These are phyloP conservation scores for Prionailurus viverrinus DNA, from an alignment of 2,113 vertebrate species.

Conservation along the genomic window DNA sequence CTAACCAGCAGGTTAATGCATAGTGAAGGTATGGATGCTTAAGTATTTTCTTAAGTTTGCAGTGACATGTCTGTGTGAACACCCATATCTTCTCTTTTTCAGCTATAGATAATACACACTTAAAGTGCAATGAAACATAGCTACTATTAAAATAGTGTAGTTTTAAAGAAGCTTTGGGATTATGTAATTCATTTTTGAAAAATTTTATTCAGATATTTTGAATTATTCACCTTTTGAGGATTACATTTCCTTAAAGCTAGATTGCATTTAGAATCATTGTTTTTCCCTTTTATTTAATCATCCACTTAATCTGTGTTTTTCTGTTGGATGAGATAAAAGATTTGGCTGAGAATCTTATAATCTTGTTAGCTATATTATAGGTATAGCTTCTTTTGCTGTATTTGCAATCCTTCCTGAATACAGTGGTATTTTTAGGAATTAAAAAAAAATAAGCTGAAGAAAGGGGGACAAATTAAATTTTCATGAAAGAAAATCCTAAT, in stretches of 20 bases:
- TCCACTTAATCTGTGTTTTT: conserved; percentile 48
- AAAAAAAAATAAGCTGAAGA: conserved; percentile 76
- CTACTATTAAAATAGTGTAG: background rate
- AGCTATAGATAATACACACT: conserved; percentile 43
- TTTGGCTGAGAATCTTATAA: background rate
- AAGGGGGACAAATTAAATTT: conserved; percentile 89
- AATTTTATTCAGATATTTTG: background rate
- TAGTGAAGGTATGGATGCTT: conserved; percentile 56
- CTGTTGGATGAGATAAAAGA: conserved; percentile 67
- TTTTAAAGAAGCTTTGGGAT: conserved; percentile 56
- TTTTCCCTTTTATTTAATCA: conserved; percentile 33
- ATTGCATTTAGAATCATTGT: background rate
- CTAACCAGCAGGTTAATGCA: conserved; percentile 66
- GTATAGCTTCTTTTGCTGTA: conserved; percentile 66
- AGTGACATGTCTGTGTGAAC: conserved; percentile 58
- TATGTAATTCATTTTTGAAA: conserved; percentile 9
- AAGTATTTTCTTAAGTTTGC: conserved; percentile 80
- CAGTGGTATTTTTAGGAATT: conserved; percentile 75
- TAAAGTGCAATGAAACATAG: background rate
- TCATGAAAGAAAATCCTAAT: conserved; percentile 91
- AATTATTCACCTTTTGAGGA: conserved; percentile 28
- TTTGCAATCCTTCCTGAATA: conserved; percentile 73
- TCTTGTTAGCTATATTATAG: conserved; percentile 60
- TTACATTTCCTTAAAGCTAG: conserved; percentile 57
- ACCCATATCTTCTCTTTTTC: background rate